Base-by-base conservation (phyloP, 1,140 invertebrate species). In the Tetraneura akinire region DNA sequence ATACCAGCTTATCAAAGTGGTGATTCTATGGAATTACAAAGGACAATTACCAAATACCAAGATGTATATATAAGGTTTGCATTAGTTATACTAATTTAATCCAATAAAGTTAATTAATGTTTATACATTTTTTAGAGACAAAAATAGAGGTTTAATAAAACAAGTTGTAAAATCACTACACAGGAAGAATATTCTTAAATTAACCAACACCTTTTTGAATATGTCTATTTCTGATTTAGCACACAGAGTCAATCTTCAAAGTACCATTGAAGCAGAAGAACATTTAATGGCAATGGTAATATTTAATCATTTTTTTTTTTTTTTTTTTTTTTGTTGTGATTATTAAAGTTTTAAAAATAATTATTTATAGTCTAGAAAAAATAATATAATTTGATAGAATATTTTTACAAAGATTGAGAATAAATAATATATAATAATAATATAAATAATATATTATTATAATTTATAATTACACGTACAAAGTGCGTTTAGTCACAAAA, bases 141-240 rank as follows among this genome's bases (percentile, higher is more conserved):
- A 91, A 80, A 95, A 94, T 86, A 89, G 92, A 86, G 93, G 93
- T 49, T 87, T 94, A 80, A 91, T 92, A 8, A 93, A 93, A 86
- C 93, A 94, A 88, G 95, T 97, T 73, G 86, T 96, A 55, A 91
- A 90, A 81, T 94, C 94, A 80, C 89, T 98, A 84, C 96, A 96
- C 84, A 98, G 97, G 86, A 96, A 97, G 85, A 98, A 97, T 87
- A 99, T 99, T 83, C 96, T 98, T 87, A 90, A 96, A 85, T 88
- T 99, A 71, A 98, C 97, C 47, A 98, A 98, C 87, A 98, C 97
- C 51, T 99, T 99, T 86, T 88, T 98, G 82, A 99, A 96, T 0
- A 87, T 99, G 66, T 98, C 96, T 42, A 87, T 99, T 80, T 90
- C 91, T 81, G 97, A 99, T 88, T 96, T 99, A 80, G 96, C 96